These are phyloP conservation scores for Pseudeuparius sepicola DNA, from an alignment of 2,888 invertebrate genomes.

Conservation along the genomic window DNA sequence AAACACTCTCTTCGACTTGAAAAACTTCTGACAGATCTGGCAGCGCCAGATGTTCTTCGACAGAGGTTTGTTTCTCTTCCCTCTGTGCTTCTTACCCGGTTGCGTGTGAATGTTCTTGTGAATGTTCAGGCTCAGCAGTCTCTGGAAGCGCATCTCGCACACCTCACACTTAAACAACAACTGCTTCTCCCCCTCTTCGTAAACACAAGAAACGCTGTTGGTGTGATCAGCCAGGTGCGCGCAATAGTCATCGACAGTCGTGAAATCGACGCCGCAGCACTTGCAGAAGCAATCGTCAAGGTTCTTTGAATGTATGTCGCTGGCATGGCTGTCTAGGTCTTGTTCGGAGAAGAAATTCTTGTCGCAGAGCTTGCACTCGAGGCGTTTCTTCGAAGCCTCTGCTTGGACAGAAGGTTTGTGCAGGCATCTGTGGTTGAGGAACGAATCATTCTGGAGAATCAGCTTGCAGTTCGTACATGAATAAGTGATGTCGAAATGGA, in stretches of 20 bases:
- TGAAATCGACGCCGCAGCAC: slow-evolving; percentile 16
- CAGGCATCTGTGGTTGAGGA: slow-evolving; percentile 18
- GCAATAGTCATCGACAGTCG: slow-evolving; percentile 9
- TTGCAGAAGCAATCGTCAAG: slow-evolving; percentile 14
- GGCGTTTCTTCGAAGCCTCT: slow-evolving; percentile 12
- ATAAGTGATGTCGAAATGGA: slow-evolving; percentile 19
- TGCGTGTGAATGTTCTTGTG: slow-evolving; percentile 23
- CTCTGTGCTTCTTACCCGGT: too few relatives aligned
- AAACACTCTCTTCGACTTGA: too few relatives aligned
- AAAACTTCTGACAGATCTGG: too few relatives aligned
- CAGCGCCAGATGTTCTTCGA: too few relatives aligned
- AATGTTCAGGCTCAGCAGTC: slow-evolving; percentile 34
- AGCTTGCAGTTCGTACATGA: slow-evolving; percentile 19
- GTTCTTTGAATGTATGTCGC: slow-evolving; percentile 12
- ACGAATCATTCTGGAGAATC: slow-evolving; percentile 14
- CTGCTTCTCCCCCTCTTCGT: too few relatives aligned
- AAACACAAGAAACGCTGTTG: too few relatives aligned
- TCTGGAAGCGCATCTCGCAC: slow-evolving; percentile 42
- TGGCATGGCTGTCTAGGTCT: slow-evolving; percentile 18
- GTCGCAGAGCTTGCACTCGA: slow-evolving; percentile 18
- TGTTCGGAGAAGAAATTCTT: slow-evolving; percentile 15
- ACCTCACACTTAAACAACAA: slow-evolving; percentile 37
- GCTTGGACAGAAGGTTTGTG: slow-evolving; percentile 15
- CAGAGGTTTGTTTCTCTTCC: too few relatives aligned
- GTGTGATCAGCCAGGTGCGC: slow-evolving; percentile 14